Evolutionary conservation across 1,140 invertebrate genomes (phyloP), one percentile per base, ranked within the genome.

Genomic region (Atta colombica): DNA sequence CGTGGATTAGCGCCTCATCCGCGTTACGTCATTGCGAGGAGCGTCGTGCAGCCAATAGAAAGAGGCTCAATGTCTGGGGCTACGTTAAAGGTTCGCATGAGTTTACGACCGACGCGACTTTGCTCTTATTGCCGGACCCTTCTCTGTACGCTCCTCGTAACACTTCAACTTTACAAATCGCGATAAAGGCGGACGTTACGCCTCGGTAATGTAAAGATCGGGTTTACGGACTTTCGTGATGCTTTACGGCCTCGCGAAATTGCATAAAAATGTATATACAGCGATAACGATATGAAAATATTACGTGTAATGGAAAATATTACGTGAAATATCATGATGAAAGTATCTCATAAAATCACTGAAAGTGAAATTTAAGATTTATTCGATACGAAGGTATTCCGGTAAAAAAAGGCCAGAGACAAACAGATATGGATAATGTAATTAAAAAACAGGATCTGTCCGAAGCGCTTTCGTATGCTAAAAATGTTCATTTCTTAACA

Each of bases 151-250:
- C 89, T 86, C 88, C 85, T 89, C 85, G 89, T 90, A 89, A 85
- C 89, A 82, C 89, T 90, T 90, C 77, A 85, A 87, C 89, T 90
- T 90, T 90, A 69, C 86, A 90, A 90, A 91, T 91, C 89, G 89
- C 72, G 89, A 91, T 91, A 90, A 91, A 91, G 86, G 87, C 89
- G 89, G 89, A 88, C 82, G 86, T 91, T 90, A 89, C 89, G 89
- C 86, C 87, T 82, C 21, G 87, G 45, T 74, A 90, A 90, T 86
- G 82, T 65, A 89, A 82, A 81, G 87, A 91, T 91, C 82, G 89
- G 86, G 66, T 90, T 90, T 90, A 90, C 89, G 89, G 82, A 87
- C 55, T 65, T 84, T 87, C 61, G 49, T 39, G 87, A 90, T 91
- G 77, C 82, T 91, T 91, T 91, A 91, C 89, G 77, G 82, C 71